Percentiles rank a stretch among this genome's conserved stretches.
These are phyloP conservation scores for Andrena camellia DNA, from an alignment of 2,888 invertebrate species.

Conservation along the genomic window DNA sequence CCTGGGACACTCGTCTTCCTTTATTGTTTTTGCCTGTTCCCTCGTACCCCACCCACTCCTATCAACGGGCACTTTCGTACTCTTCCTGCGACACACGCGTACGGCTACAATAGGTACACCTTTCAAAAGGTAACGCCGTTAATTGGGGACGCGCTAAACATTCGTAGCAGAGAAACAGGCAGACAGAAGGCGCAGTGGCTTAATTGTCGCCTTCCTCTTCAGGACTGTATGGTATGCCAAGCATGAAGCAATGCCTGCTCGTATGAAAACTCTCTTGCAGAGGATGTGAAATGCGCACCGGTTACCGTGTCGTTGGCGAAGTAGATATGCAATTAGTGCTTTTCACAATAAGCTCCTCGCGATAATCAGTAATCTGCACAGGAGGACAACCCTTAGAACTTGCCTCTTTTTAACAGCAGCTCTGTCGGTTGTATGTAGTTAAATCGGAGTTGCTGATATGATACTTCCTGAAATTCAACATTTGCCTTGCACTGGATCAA, in stretches of 20 bases:
- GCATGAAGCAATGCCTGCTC: constrained; percentile 69
- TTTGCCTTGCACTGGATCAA: background rate
- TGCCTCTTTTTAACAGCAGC: background rate
- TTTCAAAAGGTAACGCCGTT: constrained; percentile 67
- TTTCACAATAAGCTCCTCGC: constrained; percentile 6
- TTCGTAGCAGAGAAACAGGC: constrained; percentile 61
- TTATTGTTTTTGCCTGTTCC: constrained; percentile 55
- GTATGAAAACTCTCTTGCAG: constrained; percentile 65
- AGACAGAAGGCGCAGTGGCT: constrained; percentile 79
- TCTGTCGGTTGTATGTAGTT: background rate
- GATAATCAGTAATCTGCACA: background rate
- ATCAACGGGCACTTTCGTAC: constrained; percentile 43
- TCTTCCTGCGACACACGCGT: constrained; percentile 65
- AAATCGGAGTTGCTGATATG: background rate
- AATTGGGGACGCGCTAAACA: constrained; percentile 67
- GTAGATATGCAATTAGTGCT: constrained; percentile 46
- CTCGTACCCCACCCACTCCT: constrained; percentile 46
- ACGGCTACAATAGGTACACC: constrained; percentile 63
- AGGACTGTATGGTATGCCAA: constrained; percentile 70
- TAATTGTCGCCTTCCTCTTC: constrained; percentile 83
- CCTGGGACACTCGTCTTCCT: constrained; percentile 55
- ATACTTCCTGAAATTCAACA: background rate
- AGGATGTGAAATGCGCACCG: constrained; percentile 52
- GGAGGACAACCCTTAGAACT: background rate
- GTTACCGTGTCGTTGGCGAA: constrained; percentile 26